A percentile compares a stretch with the other conserved stretches of the same genome.
Evolutionary conservation across 2,113 vertebrate genomes (phyloP).

Genomic region (Ranitomeya imitator): DNA sequence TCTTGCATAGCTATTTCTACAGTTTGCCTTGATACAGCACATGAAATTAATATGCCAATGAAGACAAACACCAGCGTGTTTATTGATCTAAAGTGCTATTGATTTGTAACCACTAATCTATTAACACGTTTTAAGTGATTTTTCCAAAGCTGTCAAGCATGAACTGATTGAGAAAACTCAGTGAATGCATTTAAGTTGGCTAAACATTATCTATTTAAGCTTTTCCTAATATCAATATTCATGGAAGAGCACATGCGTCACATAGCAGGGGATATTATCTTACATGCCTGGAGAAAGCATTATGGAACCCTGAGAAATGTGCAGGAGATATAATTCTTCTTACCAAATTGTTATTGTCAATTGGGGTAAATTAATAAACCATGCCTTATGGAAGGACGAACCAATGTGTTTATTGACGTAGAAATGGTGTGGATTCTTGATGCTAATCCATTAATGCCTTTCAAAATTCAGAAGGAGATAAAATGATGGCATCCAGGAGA

Average conservation of each 20-base stretch:
- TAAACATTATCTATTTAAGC: conserved; percentile 38
- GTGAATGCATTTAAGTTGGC: conserved; percentile 2
- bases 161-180: conserved; percentile 27
- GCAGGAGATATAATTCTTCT: not conserved
- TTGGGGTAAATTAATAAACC: not conserved
- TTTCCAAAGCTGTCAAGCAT: conserved; percentile 36
- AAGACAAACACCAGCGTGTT: conserved; percentile 44
- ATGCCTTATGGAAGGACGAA: not conserved
- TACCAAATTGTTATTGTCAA: conserved; percentile 1
- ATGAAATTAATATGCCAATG: conserved; percentile 46
- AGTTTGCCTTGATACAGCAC: not conserved
- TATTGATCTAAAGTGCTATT: conserved; percentile 41
- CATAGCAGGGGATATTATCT: conserved; percentile 16
- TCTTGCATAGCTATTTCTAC: not conserved
- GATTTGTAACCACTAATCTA: conserved; percentile 55
- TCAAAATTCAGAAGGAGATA: not conserved
- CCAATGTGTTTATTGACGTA: not conserved
- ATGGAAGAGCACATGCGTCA: not conserved
- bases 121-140: conserved; percentile 57
- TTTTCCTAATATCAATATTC: not conserved
- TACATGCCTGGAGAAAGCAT: not conserved
- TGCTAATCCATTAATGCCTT: conserved; percentile 14
- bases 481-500: not conserved
- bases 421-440: not conserved
- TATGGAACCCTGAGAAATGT: not conserved